A percentile compares a stretch with the other conserved stretches of the same genome.
Conservation (phyloP, 1,140 invertebrate genomes). For the Cydia amplana region DNA sequence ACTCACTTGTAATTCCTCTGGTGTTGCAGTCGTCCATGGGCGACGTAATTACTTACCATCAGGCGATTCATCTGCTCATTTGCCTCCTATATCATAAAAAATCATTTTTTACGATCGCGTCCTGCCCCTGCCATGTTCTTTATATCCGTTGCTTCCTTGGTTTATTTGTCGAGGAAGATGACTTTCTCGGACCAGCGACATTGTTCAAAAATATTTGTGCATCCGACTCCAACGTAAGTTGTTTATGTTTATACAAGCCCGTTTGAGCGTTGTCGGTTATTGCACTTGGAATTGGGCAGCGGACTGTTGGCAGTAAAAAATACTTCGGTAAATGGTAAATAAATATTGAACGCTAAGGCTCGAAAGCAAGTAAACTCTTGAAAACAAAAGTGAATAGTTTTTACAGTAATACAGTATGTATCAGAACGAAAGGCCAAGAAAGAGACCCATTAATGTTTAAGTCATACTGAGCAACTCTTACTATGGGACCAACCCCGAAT, state of each 20-base stretch:
- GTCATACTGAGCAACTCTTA: too few species aligned
- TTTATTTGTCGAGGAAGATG: conserved; percentile 70
- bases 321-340: background rate
- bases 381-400: background rate
- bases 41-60: too few species aligned
- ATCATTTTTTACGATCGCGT: too few species aligned
- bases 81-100: too few species aligned
- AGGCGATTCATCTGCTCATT: too few species aligned
- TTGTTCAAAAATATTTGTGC: conserved; percentile 67
- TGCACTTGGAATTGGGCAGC: background rate
- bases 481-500: too few species aligned
- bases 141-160: conserved; percentile 50
- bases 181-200: conserved; percentile 62
- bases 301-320: background rate
- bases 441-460: too few species aligned
- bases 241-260: conserved; percentile 39
- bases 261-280: conserved; percentile 26
- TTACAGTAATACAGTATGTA: too few species aligned
- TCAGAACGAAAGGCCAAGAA: too few species aligned
- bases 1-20: too few species aligned
- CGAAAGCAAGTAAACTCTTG: background rate
- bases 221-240: conserved; percentile 45
- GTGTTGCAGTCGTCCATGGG: too few species aligned
- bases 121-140: conserved; percentile 45
- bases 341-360: background rate